phyloP scores from a whole-genome alignment of 2,113 vertebrate species.

The Gnathonemus echidnorhynchus region DNA sequence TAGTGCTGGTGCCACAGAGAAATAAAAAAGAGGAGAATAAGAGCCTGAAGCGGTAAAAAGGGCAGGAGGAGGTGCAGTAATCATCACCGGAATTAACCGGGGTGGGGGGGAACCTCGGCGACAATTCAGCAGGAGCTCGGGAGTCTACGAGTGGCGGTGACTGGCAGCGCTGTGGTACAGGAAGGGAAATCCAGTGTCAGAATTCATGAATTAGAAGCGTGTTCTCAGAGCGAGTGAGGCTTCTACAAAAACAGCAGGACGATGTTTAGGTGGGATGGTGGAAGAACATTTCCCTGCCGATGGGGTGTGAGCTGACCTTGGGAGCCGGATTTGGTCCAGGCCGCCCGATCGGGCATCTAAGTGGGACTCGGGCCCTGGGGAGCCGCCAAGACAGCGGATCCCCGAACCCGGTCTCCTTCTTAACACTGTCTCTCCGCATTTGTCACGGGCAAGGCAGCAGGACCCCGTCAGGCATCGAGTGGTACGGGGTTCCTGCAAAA shows the following conservation, averaged over 20 bases:
- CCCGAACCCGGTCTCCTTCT: constrained; percentile 36
- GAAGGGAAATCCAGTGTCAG: background rate
- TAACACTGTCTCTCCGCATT: constrained; percentile 60
- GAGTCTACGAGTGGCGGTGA: constrained; percentile 37
- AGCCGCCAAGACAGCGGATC: constrained; percentile 26
- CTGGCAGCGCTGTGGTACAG: background rate
- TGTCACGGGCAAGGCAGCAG: constrained; percentile 37
- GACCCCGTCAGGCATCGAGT: constrained; percentile 27
- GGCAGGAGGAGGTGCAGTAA: constrained; percentile 41
- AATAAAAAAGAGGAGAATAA: constrained; percentile 9
- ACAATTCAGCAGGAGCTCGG: constrained; percentile 10
- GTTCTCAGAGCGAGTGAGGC: background rate
- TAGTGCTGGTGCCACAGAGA: constrained; percentile 33
- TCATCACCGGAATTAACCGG: constrained; percentile 42
- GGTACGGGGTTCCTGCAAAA: constrained; percentile 8
- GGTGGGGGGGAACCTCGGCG: constrained; percentile 20
- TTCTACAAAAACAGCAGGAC: background rate
- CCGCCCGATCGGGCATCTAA: background rate
- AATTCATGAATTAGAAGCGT: background rate
- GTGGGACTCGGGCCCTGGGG: background rate
- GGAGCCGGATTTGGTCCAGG: background rate
- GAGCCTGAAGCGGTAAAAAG: constrained; percentile 48
- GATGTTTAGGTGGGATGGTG: background rate
- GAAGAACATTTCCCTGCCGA: background rate
- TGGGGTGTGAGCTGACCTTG: background rate